Evolutionary conservation across 2,113 vertebrate genomes (phyloP), one percentile per base, ranked within the genome.

Genomic region (Lycocorax pyrrhopterus): DNA sequence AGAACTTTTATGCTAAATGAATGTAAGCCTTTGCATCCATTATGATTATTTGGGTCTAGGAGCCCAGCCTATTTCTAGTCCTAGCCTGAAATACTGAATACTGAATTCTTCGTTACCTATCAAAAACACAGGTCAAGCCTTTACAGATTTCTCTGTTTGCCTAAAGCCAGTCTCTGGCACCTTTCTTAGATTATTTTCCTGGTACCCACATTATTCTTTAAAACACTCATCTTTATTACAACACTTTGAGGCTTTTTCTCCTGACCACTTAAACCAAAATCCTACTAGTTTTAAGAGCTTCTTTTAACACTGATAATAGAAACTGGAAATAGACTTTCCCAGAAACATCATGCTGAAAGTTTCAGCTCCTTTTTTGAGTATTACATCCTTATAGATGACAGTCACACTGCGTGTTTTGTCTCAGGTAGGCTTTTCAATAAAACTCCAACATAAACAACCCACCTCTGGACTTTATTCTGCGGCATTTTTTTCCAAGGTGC

Each of bases 281-380:
- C 27, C 68, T 78, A 35, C 77, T 43, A 67, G 25, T 68, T 19
- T 30, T 89, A 84, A 86, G 60, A 94, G 33, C 27, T 90, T 78
- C 35, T 89, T 93, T 93, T 84, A 87, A 81, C 27, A 72, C 2
- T 56, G 64, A 64, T 74, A 66, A 64, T 44, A 90, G 47, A 84
- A 94, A 84, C 56, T 81, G 86, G 64, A 89, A 92, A 78, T 43
- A 72, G 64, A 72, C 17, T 49, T 95, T 84, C 30, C 87, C 56
- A 64, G 86, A 96, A 93, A 71, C n/a, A 75, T 77, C 77, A 63
- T 52, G 39, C 33, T 84, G 86, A 89, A 94, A 89, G 35, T 68
- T 73, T 72, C 64, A 59, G 20, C 39, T 87, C 15, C 39, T 89
- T 87, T 89, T 71, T 72, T 68, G 32, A 44, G 30, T 27, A 62